Base-by-base conservation (phyloP, 2,113 vertebrate genomes). In the Vombatus ursinus region DNA sequence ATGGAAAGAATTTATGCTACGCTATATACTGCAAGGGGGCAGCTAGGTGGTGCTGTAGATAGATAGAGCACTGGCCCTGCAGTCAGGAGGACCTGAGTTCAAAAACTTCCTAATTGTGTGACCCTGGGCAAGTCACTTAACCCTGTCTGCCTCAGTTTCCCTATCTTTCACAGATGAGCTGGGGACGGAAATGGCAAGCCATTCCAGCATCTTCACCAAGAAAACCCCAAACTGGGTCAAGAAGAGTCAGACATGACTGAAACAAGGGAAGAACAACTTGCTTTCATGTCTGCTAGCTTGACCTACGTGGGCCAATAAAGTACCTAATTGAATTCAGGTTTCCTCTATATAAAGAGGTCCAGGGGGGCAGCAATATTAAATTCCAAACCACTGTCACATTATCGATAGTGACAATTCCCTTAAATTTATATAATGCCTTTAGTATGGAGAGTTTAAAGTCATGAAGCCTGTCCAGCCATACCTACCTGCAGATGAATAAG, bases 401-500 rank as follows among this genome's bases (percentile, higher is more conserved):
- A 90, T 94, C 92, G 93, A 94, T 91, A 93, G 31, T 94, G 68
- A 90, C 50, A 54, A 90, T 91, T 77, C 50, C 51, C n/a, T 94
- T 92, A 48, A 92, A 24, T 44, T 9, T 52, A 92, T 53, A 53
- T 28, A 44, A 0, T 90, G 14, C 91, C 54, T 94, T 47, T 93
- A 53, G 9, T 61, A 84, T 91, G 28, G 57, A 93, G 26, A 96
- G 47, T 61, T 57, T 92, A 93, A 92, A 94, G 10, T 50, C 91
- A 84, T 50, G 61, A 19, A 89, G 91, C 68, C 94, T 61, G 49
- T 52, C 10, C 51, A 91, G 61, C 53, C 57, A 10, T 26, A 92
- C 98, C 95, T 96, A 99, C 99, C 99, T 99, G 99, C 50, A 99
- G 98, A 92, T 99, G 99, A 96, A 99, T 99, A 97, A 99, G 99